Evolutionary conservation across 2,888 invertebrate species (phyloP).

Genomic region (Odontocolon sp.): DNA sequence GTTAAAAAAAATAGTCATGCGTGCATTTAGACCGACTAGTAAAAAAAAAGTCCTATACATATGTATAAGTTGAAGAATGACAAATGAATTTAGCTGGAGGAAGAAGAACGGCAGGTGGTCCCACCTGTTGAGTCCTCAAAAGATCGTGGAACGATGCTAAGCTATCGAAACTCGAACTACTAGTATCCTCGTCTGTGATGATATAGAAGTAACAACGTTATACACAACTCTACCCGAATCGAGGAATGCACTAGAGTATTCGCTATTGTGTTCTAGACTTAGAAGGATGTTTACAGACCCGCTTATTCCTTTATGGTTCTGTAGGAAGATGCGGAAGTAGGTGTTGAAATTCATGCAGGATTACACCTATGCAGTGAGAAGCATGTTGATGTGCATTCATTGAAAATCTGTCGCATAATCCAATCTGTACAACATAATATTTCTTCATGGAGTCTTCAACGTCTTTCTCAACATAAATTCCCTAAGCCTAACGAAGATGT

Average conservation of each 20-base stretch:
- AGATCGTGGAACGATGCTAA: not conserved
- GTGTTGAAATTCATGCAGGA: too few relatives aligned
- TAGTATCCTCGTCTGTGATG: not conserved
- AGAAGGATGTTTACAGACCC: not conserved
- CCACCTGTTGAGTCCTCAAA: constrained; percentile 15
- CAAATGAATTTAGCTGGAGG: not conserved
- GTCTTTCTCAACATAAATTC: too few relatives aligned
- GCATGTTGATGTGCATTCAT: too few relatives aligned
- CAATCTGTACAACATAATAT: too few relatives aligned
- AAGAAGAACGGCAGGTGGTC: constrained; percentile 20
- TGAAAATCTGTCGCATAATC: too few relatives aligned
- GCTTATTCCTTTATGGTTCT: not conserved
- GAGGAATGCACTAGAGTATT: not conserved
- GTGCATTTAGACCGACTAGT: not conserved
- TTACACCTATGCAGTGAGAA: too few relatives aligned
- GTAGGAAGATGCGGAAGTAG: not conserved
- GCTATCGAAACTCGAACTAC: not conserved
- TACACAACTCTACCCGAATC: too few relatives aligned
- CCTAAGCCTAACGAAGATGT: too few relatives aligned
- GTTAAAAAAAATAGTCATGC: not conserved
- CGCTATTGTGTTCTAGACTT: not conserved
- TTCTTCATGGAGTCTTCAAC: too few relatives aligned
- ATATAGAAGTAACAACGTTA: not conserved
- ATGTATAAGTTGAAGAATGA: too few relatives aligned
- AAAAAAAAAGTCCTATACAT: too few relatives aligned